These are phyloP conservation scores for Onychomys torridus DNA, from an alignment of 2,797 vertebrate genomes.

Conservation along the genomic window DNA sequence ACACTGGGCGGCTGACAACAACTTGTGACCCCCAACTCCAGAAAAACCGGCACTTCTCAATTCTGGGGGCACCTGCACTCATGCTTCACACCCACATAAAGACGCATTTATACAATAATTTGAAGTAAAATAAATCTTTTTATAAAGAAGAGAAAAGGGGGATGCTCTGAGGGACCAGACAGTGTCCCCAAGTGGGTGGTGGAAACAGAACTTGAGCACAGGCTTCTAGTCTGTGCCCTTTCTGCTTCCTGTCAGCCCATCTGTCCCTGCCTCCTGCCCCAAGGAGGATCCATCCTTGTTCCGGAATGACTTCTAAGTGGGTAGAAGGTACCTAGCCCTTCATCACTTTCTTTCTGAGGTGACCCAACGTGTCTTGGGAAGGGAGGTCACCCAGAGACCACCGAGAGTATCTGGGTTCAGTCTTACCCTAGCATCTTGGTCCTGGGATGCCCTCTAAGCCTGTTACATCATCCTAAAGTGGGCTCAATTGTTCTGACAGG, in stretches of 20 bases:
- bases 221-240: neutral
- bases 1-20: neutral
- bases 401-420: neutral
- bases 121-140: neutral
- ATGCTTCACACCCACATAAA: neutral
- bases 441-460: neutral
- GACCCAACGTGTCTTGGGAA: too few species aligned
- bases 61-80: neutral
- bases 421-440: neutral
- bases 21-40: neutral
- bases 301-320: neutral
- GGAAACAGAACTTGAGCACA: neutral
- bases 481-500: neutral
- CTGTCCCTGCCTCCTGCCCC: conserved; percentile 11
- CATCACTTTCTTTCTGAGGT: neutral
- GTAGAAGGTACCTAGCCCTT: neutral
- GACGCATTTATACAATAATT: neutral
- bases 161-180: neutral
- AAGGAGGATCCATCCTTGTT: neutral
- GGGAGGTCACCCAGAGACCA: neutral
- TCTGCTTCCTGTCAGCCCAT: neutral
- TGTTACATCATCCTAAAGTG: neutral
- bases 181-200: neutral
- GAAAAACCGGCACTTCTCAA: neutral
- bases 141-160: neutral